These are phyloP conservation scores for Zosterops japonicus DNA, from an alignment of 2,113 vertebrate species.

Conservation along the genomic window DNA sequence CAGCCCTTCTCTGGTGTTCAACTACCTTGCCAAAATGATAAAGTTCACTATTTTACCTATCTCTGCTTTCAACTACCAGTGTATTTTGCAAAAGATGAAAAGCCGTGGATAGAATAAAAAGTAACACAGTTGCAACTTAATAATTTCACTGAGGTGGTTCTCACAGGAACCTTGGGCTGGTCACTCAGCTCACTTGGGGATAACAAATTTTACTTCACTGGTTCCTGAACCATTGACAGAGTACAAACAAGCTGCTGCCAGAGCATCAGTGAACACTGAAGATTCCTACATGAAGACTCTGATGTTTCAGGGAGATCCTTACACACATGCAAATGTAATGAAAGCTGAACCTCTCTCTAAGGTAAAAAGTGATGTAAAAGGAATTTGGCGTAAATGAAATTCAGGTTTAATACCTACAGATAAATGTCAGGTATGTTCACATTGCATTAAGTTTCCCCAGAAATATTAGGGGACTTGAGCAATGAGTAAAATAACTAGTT, in stretches of 20 bases:
- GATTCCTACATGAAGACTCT: background rate
- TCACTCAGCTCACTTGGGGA: background rate
- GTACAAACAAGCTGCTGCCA: background rate
- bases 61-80: background rate
- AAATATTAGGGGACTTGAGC: background rate
- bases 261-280: background rate
- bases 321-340: background rate
- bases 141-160: background rate
- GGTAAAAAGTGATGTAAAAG: background rate
- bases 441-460: background rate
- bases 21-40: background rate
- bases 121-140: background rate
- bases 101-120: background rate
- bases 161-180: background rate
- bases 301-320: background rate
- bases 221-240: background rate
- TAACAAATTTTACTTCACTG: background rate
- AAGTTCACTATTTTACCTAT: background rate
- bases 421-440: background rate
- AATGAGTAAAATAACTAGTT: background rate
- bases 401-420: background rate
- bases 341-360: background rate
- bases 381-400: background rate
- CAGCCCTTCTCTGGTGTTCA: background rate
- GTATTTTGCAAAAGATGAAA: background rate